A percentile compares a stretch with the other conserved stretches of the same genome.
These are phyloP conservation scores for Melipona beecheii DNA, from an alignment of 2,888 invertebrate genomes.

Conservation along the genomic window DNA sequence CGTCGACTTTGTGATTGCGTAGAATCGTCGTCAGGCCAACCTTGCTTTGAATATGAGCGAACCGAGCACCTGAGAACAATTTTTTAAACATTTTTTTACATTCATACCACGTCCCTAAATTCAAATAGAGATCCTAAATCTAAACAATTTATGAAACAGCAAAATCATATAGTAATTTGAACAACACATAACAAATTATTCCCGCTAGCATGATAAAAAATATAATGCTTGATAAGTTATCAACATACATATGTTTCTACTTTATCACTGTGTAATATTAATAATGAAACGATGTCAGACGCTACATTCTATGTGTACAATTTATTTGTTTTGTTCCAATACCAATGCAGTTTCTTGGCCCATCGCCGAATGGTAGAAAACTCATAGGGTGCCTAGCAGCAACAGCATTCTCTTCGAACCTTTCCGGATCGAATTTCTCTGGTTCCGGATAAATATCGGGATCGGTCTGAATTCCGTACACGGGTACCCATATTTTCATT, in stretches of 20 bases:
- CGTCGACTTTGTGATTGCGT: not conserved
- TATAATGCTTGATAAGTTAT: too few relatives aligned
- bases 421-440: conserved; percentile 74
- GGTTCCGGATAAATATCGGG: conserved; percentile 31
- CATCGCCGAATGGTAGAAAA: conserved; percentile 77
- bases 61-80: not conserved
- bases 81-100: not conserved
- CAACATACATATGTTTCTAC: too few relatives aligned
- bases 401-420: conserved; percentile 72
- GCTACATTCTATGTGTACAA: too few relatives aligned
- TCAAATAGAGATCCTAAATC: too few relatives aligned
- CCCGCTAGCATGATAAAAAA: too few relatives aligned
- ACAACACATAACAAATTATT: too few relatives aligned
- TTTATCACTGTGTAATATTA: too few relatives aligned
- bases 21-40: not conserved
- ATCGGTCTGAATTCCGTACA: conserved; percentile 70
- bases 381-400: conserved; percentile 71
- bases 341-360: conserved; percentile 75
- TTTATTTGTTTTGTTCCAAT: not conserved
- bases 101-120: not conserved
- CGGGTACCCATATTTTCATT: conserved; percentile 66
- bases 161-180: too few relatives aligned
- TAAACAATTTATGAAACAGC: too few relatives aligned
- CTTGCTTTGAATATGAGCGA: not conserved
- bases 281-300: too few relatives aligned